Base-by-base conservation (phyloP, 30 jellyfish, hydroid and myxozoan species). In the Hydractinia symbiolongicarpus region DNA sequence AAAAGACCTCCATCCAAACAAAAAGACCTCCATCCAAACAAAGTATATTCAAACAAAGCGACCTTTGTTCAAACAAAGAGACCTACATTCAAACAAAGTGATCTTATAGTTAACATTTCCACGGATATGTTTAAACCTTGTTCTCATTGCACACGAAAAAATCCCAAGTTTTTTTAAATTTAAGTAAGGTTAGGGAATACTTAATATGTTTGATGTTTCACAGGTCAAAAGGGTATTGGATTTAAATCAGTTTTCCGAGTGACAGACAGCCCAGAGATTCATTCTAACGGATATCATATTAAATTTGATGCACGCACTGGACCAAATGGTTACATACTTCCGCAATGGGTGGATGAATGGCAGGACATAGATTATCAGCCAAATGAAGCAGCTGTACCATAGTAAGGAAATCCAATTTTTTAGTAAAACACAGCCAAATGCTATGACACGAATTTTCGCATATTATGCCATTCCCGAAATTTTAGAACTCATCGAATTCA, bases 171-270 rank as follows among this genome's bases (percentile, higher is more conserved):
- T 30, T 30, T 30, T 30, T 0, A 30, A 30, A 30, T 30, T 30
- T 30, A 30, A 30, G 44, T 30, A 30, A 30, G 44, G n/a, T n/a
- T n/a, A n/a, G n/a, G n/a, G n/a, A n/a, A n/a, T n/a, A n/a, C n/a
- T n/a, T 30, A 30, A 30, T 30, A 30, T 30, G 2, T 30, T 30
- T 30, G 44, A 30, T 68, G 4, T 21, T 50, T 62, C 5, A 10
- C 77, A 92, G 98, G 98, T 20, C 96, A 87, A 72, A 92, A 92
- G 73, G 98, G 98, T 9, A 92, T 92, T 61, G 98, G 98, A 15
- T 92, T 92, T 86, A 92, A 92, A 77, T 92, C 98, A 8, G 95
- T 92, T 5, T 92, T 92, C 81, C 84, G 91, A 17, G 89, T 92
- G n/a, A 92, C 98, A 6, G 90, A 92, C 77, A 61, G 86, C 30